Conservation (phyloP, 1,140 invertebrate genomes). For the Papilio glaucus region DNA sequence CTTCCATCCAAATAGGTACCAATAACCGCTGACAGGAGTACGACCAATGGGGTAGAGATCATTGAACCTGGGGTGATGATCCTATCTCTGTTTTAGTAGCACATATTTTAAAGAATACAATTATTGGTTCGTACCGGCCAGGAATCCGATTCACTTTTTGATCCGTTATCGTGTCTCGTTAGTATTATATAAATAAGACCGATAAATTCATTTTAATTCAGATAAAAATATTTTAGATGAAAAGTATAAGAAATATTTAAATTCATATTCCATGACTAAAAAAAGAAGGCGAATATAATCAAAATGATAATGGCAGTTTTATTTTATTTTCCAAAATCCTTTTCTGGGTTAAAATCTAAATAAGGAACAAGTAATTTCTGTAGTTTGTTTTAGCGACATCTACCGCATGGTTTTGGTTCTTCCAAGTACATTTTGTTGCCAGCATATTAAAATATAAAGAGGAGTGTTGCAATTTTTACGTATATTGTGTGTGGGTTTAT, state of each 20-base stretch:
- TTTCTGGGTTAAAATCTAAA: background rate
- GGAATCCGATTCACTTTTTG: background rate
- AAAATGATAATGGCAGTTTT: background rate
- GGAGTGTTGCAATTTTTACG: too few relatives aligned
- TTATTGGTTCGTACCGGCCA: background rate
- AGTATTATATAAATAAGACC: background rate
- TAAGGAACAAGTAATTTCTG: background rate
- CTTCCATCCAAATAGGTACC: too few relatives aligned
- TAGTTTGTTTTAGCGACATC: background rate
- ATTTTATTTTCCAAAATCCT: background rate
- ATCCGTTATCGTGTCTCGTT: background rate
- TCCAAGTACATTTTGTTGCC: background rate
- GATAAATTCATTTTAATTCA: background rate
- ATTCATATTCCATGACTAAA: background rate
- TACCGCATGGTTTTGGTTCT: background rate
- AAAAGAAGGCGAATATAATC: background rate
- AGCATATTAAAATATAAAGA: background rate
- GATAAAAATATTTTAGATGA: background rate
- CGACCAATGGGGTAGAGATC: too few relatives aligned
- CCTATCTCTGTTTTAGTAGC: too few relatives aligned
- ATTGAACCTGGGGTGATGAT: too few relatives aligned
- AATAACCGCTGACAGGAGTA: too few relatives aligned
- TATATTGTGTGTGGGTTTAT: too few relatives aligned
- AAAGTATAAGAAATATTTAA: too few relatives aligned
- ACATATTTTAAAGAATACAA: too few relatives aligned